These are phyloP conservation scores for Acanthisitta chloris DNA, from an alignment of 2,113 vertebrate genomes.

Conservation along the genomic window DNA sequence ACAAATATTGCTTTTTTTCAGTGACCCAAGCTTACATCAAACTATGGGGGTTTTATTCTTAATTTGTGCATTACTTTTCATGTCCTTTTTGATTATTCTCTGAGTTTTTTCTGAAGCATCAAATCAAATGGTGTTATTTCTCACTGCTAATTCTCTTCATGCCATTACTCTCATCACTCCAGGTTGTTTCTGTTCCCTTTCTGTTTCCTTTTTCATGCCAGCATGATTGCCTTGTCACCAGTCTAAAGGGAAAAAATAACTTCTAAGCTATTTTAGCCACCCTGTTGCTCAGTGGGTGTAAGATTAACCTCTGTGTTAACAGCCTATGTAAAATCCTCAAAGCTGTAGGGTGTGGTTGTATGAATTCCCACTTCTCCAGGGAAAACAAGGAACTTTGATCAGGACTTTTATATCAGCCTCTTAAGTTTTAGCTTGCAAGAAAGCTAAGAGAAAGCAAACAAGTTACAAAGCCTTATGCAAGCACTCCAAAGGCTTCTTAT, in stretches of 20 bases:
- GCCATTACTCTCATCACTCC: background rate
- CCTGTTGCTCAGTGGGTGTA: background rate
- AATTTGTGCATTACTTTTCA: background rate
- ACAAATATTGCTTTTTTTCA: background rate
- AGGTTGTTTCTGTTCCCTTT: conserved; percentile 5
- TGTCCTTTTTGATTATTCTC: background rate
- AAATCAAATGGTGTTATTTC: background rate
- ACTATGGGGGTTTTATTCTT: rapidly evolving
- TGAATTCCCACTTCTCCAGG: background rate
- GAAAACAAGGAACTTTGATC: background rate
- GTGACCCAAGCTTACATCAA: background rate
- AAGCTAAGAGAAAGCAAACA: background rate
- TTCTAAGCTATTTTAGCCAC: background rate
- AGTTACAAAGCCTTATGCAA: background rate
- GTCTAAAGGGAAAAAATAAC: background rate
- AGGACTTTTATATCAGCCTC: background rate
- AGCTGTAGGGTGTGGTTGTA: background rate
- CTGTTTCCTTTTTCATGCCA: background rate
- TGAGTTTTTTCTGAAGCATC: background rate
- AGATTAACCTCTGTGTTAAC: background rate
- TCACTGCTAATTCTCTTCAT: background rate
- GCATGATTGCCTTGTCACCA: background rate
- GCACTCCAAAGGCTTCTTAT: background rate
- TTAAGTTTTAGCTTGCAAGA: background rate
- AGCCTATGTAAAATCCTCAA: background rate